Evolutionary conservation across 2,113 vertebrate species (phyloP).

Genomic region (Eclectus roratus): DNA sequence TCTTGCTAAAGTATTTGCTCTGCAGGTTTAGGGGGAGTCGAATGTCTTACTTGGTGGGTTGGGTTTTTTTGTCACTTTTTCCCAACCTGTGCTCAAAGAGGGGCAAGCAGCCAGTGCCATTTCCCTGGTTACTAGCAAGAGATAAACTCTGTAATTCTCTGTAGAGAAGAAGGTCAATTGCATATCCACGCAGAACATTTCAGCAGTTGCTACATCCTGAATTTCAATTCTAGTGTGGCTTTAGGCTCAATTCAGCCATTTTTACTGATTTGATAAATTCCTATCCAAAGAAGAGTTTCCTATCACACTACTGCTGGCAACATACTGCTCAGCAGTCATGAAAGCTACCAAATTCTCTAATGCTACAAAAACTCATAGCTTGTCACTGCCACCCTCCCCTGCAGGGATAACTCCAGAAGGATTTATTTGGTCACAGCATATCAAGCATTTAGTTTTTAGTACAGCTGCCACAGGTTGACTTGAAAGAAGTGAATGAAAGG

Average conservation of each 20-base stretch:
- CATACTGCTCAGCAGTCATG: not conserved
- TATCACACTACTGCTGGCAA: not conserved
- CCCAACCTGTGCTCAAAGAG: not conserved
- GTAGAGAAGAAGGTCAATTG: not conserved
- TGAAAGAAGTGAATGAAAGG: not conserved
- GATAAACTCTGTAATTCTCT: not conserved
- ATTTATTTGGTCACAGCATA: not conserved
- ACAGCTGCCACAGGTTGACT: not conserved
- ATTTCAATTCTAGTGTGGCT: not conserved
- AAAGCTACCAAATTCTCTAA: not conserved
- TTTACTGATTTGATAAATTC: not conserved
- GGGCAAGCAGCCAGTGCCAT: not conserved
- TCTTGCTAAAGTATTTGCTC: not conserved
- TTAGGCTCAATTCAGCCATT: not conserved
- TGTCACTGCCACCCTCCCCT: not conserved
- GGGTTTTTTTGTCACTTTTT: not conserved
- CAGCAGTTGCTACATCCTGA: not conserved
- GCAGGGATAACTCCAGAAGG: not conserved
- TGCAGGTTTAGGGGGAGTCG: not conserved
- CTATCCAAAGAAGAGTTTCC: not conserved
- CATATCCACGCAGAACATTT: not conserved
- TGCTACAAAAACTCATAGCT: not conserved
- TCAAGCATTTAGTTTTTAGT: not conserved
- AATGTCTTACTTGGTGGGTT: not conserved
- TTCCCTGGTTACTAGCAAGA: not conserved